Conservation (phyloP, 2,888 invertebrate species). For the Sphaeridia pumilis region DNA sequence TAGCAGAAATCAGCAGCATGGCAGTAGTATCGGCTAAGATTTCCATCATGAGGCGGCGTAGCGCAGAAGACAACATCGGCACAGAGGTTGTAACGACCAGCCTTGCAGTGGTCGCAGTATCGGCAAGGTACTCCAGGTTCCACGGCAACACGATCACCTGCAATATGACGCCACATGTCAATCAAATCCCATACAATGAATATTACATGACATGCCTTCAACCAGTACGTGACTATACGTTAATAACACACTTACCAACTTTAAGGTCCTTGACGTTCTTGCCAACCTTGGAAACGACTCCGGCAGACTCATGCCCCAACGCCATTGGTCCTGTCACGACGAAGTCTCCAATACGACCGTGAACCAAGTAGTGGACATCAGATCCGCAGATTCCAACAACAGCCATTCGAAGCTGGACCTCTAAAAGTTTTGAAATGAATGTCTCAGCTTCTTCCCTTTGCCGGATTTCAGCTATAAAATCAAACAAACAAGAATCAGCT, state of each 20-base stretch:
- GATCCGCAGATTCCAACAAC: conserved; percentile 92
- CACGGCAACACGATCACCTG: conserved; percentile 58
- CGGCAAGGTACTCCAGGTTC: conserved; percentile 89
- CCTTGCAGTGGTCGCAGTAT: conserved; percentile 70
- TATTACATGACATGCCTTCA: too few relatives aligned
- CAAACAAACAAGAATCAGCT: too few relatives aligned
- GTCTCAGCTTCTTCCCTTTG: too few relatives aligned
- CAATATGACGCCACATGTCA: neutral
- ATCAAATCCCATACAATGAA: too few relatives aligned
- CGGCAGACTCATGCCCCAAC: conserved; percentile 80
- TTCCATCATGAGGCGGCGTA: conserved; percentile 89
- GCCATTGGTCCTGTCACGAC: conserved; percentile 79
- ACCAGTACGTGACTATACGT: too few relatives aligned
- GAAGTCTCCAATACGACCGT: conserved; percentile 77
- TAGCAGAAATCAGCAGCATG: conserved; percentile 83
- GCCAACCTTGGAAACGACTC: conserved; percentile 58
- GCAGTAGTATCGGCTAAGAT: conserved; percentile 69
- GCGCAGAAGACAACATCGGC: conserved; percentile 78
- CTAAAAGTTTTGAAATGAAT: conserved; percentile 46
- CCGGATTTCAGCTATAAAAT: too few relatives aligned
- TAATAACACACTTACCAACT: conserved; percentile 47
- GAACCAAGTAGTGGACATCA: conserved; percentile 82
- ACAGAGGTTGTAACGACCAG: conserved; percentile 83
- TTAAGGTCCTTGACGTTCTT: conserved; percentile 45
- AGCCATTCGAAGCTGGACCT: conserved; percentile 77